Conservation (phyloP, 2,113 vertebrate genomes). For the Vombatus ursinus region DNA sequence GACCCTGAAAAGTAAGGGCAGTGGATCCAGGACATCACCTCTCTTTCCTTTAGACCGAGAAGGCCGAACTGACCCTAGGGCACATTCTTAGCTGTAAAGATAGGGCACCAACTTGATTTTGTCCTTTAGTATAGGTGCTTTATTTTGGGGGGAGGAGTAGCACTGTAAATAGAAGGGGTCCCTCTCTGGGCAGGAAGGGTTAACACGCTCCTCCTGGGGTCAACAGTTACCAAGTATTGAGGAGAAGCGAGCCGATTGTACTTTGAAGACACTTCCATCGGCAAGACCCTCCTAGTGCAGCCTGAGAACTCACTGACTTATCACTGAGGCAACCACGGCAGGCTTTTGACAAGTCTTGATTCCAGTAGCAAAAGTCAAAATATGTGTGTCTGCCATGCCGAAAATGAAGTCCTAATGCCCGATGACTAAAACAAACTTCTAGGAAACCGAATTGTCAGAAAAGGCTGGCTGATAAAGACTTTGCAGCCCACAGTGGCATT, state of each 20-base stretch:
- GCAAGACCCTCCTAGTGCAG: neutral
- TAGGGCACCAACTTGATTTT: conserved; percentile 27
- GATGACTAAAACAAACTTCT: conserved; percentile 3
- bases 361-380: conserved; percentile 39
- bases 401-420: neutral
- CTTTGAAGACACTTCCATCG: neutral
- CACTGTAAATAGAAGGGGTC: neutral
- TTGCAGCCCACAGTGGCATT: neutral
- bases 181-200: conserved; percentile 7
- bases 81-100: neutral
- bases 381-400: neutral
- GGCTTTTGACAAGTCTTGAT: neutral
- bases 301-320: neutral
- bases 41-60: neutral
- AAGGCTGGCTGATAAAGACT: conserved; percentile 13
- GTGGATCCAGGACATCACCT: neutral
- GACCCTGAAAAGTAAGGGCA: neutral
- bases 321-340: neutral
- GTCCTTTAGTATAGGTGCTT: neutral
- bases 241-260: neutral
- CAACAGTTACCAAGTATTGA: neutral
- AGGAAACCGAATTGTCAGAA: conserved; percentile 23
- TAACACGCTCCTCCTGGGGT: neutral
- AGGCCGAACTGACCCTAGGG: neutral
- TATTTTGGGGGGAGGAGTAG: neutral